Conservation (phyloP, 2,888 invertebrate genomes). For the Melanotus villosus region DNA sequence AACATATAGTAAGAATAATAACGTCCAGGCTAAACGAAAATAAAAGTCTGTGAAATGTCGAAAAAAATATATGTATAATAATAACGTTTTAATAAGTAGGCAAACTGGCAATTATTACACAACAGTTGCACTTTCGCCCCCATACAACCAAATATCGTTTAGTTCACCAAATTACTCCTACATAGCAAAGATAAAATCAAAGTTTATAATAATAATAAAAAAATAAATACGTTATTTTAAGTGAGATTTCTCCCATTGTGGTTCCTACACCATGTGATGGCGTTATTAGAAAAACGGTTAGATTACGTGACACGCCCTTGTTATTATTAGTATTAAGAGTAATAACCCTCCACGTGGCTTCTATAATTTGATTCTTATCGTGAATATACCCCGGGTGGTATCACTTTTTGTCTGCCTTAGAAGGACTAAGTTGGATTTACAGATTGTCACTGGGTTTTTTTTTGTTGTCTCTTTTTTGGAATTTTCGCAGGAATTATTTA, state of each 20-base stretch:
- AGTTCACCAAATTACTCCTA: neutral
- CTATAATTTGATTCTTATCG: constrained; percentile 8
- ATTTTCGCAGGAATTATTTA: too few relatives aligned
- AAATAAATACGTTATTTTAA: neutral
- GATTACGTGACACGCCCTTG: constrained; percentile 1
- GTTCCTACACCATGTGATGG: neutral
- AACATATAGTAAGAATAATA: too few relatives aligned
- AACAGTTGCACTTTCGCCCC: too few relatives aligned
- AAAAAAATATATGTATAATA: too few relatives aligned
- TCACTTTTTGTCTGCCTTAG: neutral
- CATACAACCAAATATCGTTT: too few relatives aligned
- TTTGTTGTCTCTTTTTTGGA: too few relatives aligned
- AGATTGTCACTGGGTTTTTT: too few relatives aligned
- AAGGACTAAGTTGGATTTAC: too few relatives aligned
- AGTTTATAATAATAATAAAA: neutral
- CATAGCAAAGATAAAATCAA: neutral
- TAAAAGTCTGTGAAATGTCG: too few relatives aligned
- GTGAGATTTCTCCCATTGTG: neutral
- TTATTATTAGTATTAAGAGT: neutral
- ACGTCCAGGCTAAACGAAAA: too few relatives aligned
- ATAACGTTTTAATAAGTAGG: too few relatives aligned
- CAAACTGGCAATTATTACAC: too few relatives aligned
- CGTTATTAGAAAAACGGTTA: neutral
- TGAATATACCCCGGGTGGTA: neutral
- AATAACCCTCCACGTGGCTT: constrained; percentile 1